Conservation (phyloP, 2,888 invertebrate genomes). For the Halocaridina rubra region DNA sequence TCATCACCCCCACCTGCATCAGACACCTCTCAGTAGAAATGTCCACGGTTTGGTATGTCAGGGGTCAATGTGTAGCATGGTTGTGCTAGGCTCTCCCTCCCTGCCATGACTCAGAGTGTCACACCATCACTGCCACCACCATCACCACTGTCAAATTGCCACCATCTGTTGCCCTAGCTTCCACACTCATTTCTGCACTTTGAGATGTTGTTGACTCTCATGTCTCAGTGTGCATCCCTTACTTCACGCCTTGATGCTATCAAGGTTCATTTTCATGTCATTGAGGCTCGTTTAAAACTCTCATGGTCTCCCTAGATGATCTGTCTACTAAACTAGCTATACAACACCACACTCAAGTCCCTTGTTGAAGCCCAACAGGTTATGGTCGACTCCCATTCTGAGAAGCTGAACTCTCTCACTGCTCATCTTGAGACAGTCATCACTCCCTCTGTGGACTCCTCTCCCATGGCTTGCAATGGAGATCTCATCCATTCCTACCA, state of each 20-base stretch:
- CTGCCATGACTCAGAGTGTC: not conserved
- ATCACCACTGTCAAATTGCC: not conserved
- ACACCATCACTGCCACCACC: not conserved
- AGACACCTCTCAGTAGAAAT: slow-evolving; percentile 16
- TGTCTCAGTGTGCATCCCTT: not conserved
- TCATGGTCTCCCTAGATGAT: not conserved
- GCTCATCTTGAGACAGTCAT: not conserved
- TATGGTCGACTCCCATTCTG: not conserved
- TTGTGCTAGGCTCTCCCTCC: not conserved
- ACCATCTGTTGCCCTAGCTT: too few relatives aligned
- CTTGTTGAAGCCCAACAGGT: not conserved
- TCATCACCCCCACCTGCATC: not conserved
- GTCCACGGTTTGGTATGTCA: not conserved
- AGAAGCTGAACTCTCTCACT: not conserved
- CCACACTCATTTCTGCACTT: not conserved
- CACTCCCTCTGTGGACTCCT: too few relatives aligned
- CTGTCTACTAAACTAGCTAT: not conserved
- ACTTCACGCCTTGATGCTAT: too few relatives aligned
- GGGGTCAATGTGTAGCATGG: slow-evolving; percentile 10
- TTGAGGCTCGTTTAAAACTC: not conserved
- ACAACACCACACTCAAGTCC: not conserved
- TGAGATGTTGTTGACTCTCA: not conserved
- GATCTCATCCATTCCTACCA: not conserved
- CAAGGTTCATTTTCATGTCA: not conserved
- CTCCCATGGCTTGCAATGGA: not conserved